A percentile compares a stretch with the other conserved stretches of the same genome.
Conservation (phyloP, 2,888 invertebrate genomes). For the Aplocera efformata region DNA sequence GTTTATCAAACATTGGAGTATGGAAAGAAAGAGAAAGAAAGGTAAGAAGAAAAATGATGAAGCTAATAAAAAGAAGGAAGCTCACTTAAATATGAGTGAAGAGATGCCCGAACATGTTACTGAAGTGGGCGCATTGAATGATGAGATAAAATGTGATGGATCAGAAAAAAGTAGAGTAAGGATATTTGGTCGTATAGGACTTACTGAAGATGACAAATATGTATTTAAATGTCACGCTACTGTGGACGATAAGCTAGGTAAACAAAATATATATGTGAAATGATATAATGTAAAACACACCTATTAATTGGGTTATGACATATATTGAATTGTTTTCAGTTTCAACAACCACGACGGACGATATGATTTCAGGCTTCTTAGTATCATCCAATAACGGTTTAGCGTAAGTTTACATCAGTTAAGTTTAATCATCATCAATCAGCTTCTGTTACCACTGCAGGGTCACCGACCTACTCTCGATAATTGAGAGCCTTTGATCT, state of each 20-base stretch:
- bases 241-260: slow-evolving; percentile 54
- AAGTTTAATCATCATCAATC: too few species aligned
- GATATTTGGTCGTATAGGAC: slow-evolving; percentile 57
- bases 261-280: slow-evolving; percentile 1
- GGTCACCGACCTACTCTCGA: too few species aligned
- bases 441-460: too few species aligned
- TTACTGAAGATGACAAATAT: slow-evolving; percentile 53
- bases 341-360: slow-evolving; percentile 2
- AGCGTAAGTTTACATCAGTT: slow-evolving; percentile 1
- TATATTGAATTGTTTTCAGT: slow-evolving; percentile 9
- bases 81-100: slow-evolving; percentile 7
- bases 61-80: slow-evolving; percentile 21
- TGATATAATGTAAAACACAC: too few species aligned
- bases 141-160: background rate
- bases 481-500: too few species aligned
- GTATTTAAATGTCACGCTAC: slow-evolving; percentile 59
- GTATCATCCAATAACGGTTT: background rate
- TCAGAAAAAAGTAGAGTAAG: slow-evolving; percentile 43
- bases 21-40: slow-evolving; percentile 48
- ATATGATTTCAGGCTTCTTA: slow-evolving; percentile 2
- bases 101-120: background rate
- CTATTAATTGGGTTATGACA: too few species aligned
- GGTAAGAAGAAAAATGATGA: slow-evolving; percentile 28
- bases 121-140: background rate
- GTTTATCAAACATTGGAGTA: slow-evolving; percentile 47